Evolutionary conservation across 2,888 invertebrate species (phyloP).

Genomic region (Apeira syringaria): DNA sequence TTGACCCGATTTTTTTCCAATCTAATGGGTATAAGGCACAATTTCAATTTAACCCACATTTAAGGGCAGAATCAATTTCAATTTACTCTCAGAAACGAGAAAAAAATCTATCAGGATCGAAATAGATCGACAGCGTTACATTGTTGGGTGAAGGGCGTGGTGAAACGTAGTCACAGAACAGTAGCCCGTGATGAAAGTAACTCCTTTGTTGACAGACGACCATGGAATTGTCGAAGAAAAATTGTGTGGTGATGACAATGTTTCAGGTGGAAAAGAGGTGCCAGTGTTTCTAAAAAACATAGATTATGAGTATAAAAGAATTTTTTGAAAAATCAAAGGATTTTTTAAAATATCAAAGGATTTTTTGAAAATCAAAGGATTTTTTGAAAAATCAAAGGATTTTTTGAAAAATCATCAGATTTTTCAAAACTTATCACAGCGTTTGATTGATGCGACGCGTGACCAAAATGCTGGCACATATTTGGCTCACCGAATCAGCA

Average conservation of each 20-base stretch:
- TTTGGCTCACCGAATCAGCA: no score
- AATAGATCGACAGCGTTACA: conserved; percentile 65
- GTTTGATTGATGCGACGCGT: no score
- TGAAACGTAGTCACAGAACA: conserved; percentile 66
- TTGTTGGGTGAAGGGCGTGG: conserved; percentile 73
- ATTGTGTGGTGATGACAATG: conserved; percentile 42
- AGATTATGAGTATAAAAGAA: background rate
- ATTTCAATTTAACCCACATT: conserved; percentile 53
- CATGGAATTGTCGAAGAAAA: conserved; percentile 49
- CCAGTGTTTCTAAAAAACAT: conserved; percentile 49
- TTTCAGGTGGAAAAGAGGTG: conserved; percentile 36
- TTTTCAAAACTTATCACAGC: no score
- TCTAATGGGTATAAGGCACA: conserved; percentile 38
- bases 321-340: background rate
- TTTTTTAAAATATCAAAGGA: no score
- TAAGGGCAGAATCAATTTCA: conserved; percentile 69
- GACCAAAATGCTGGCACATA: no score
- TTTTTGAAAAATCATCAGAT: no score
- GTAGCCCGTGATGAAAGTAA: conserved; percentile 63
- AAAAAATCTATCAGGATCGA: conserved; percentile 79
- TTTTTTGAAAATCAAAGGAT: background rate
- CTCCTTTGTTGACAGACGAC: conserved; percentile 67
- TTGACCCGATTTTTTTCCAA: conserved; percentile 39
- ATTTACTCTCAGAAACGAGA: conserved; percentile 57
- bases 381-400: background rate